These are phyloP conservation scores for Cryptoprocta ferox DNA, from an alignment of 2,797 vertebrate species.

Conservation along the genomic window DNA sequence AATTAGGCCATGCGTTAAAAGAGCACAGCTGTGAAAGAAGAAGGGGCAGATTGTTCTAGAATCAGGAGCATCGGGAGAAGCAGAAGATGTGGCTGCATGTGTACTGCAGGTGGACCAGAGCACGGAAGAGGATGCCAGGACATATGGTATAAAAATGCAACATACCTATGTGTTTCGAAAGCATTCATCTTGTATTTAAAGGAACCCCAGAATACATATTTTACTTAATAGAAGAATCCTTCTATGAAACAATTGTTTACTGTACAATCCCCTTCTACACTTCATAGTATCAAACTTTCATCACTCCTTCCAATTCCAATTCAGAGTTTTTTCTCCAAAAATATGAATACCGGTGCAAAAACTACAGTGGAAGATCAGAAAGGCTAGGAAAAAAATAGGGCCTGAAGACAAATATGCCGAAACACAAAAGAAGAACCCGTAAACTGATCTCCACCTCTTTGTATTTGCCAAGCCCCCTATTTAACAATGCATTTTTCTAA, in stretches of 20 bases:
- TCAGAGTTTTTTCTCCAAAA: background rate
- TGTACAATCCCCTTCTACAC: background rate
- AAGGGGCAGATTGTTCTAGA: background rate
- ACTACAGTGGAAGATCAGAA: background rate
- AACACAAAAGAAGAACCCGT: background rate
- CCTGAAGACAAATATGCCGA: background rate
- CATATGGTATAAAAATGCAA: background rate
- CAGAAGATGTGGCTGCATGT: background rate
- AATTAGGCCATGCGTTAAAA: background rate
- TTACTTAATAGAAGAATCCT: background rate
- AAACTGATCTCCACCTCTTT: background rate
- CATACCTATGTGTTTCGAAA: background rate
- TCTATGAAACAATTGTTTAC: background rate
- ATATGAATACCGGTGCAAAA: background rate
- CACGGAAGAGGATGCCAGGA: background rate
- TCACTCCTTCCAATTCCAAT: background rate
- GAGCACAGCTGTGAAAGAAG: background rate
- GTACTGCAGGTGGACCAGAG: accelerated
- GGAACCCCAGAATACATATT: background rate
- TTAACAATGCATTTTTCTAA: background rate
- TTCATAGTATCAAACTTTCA: background rate
- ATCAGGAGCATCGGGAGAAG: background rate
- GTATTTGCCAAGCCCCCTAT: background rate
- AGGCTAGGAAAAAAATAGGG: background rate
- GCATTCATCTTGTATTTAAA: background rate